Conservation (phyloP, 2,888 invertebrate genomes). For the Heliconius ismenius region DNA sequence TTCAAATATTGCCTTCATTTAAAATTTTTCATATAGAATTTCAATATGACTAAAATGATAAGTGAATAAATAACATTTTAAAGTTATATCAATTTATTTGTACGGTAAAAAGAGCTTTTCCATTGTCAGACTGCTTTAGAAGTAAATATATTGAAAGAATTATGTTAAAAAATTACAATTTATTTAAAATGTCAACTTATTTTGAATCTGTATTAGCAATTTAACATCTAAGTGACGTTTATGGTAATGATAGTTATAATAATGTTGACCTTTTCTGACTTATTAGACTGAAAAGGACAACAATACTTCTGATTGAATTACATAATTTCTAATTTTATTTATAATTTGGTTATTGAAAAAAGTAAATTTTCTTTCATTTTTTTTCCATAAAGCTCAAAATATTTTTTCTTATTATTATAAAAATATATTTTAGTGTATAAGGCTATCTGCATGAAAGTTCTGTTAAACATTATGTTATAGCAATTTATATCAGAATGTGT, state of each 20-base stretch:
- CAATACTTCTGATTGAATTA: constrained; percentile 5
- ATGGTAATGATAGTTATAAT: constrained; percentile 9
- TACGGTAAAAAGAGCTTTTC: constrained; percentile 1
- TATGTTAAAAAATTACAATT: not conserved
- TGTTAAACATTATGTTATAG: constrained; percentile 32
- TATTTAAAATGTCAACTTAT: not conserved
- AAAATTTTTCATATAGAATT: not conserved
- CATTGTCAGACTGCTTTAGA: constrained; percentile 5
- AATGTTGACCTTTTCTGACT: constrained; percentile 18
- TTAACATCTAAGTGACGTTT: not conserved
- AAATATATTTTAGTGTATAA: constrained; percentile 17
- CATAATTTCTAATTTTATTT: not conserved
- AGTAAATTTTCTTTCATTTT: not conserved
- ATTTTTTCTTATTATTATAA: constrained; percentile 1
- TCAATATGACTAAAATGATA: not conserved
- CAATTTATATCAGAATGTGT: constrained; percentile 34
- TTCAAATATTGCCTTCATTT: not conserved
- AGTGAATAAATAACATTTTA: not conserved
- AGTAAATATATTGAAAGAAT: not conserved
- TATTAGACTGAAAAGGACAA: constrained; percentile 10
- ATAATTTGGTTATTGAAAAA: not conserved
- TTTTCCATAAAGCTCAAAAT: constrained; percentile 4
- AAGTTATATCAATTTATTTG: not conserved
- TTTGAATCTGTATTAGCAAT: not conserved
- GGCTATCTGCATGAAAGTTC: constrained; percentile 35